Conservation (phyloP, 2,113 vertebrate genomes). For the Axis porcinus region DNA sequence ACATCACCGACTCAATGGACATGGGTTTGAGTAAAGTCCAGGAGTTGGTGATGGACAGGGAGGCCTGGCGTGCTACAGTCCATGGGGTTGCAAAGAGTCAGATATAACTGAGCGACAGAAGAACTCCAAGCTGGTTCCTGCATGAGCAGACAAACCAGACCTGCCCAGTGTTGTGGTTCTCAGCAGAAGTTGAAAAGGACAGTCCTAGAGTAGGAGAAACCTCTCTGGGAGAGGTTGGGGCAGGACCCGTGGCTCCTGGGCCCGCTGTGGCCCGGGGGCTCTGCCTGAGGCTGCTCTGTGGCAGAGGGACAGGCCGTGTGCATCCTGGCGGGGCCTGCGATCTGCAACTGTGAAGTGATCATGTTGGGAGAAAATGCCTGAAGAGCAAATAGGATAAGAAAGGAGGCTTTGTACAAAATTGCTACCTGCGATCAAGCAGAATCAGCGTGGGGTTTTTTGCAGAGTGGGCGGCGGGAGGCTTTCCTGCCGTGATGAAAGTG, state of each 20-base stretch:
- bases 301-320: rapidly evolving
- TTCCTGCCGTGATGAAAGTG: rapidly evolving
- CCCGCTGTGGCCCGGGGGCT: rapidly evolving
- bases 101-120: rapidly evolving
- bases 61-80: background rate
- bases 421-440: background rate
- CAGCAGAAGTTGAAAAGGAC: rapidly evolving
- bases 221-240: rapidly evolving
- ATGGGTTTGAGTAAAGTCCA: background rate
- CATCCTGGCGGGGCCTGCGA: background rate
- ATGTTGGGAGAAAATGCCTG: rapidly evolving
- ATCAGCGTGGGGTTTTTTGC: background rate
- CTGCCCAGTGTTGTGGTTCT: rapidly evolving
- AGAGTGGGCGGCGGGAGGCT: rapidly evolving
- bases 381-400: background rate
- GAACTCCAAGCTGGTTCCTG: background rate
- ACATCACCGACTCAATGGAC: background rate
- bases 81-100: rapidly evolving
- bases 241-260: background rate
- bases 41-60: background rate
- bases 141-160: rapidly evolving
- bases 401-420: slow-evolving; percentile 19
- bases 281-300: rapidly evolving
- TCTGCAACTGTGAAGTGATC: background rate
- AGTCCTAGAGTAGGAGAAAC: background rate